Conservation (phyloP, 2,888 invertebrate species). For the Girardia tigrina region DNA sequence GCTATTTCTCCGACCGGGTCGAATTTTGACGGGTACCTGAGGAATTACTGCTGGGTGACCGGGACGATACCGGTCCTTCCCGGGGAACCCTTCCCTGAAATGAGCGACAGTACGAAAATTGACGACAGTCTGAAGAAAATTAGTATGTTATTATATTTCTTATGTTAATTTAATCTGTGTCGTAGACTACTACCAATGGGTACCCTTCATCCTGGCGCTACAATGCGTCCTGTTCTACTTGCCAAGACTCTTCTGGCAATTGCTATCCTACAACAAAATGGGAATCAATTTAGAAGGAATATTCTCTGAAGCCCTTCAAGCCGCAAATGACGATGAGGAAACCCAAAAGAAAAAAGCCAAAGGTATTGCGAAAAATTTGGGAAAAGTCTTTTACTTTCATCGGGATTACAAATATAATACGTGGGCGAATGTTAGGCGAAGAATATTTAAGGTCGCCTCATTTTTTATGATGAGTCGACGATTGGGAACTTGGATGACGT, state of each 20-base stretch:
- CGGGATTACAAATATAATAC: neutral
- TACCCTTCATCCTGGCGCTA: neutral
- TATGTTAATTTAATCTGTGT: neutral
- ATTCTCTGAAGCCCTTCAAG: neutral
- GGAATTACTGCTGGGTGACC: conserved; percentile 2
- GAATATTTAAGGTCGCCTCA: conserved; percentile 10
- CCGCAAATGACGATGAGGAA: neutral
- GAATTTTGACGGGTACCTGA: neutral
- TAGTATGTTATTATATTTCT: neutral
- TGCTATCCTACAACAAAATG: conserved; percentile 5
- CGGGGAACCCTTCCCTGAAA: neutral
- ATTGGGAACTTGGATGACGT: conserved; percentile 9
- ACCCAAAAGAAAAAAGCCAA: neutral
- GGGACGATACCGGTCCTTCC: neutral
- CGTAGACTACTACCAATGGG: conserved; percentile 4
- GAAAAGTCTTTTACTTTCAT: neutral
- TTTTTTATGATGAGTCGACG: conserved; percentile 15
- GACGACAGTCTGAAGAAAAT: neutral
- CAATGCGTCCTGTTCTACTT: conserved; percentile 13
- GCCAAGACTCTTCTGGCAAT: conserved; percentile 16
- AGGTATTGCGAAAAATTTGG: neutral
- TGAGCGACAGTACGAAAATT: neutral
- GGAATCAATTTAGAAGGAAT: neutral
- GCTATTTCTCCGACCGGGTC: neutral
- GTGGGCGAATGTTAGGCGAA: neutral